Base-by-base conservation (phyloP, 2,113 vertebrate species). In the Tragelaphus scriptus region DNA sequence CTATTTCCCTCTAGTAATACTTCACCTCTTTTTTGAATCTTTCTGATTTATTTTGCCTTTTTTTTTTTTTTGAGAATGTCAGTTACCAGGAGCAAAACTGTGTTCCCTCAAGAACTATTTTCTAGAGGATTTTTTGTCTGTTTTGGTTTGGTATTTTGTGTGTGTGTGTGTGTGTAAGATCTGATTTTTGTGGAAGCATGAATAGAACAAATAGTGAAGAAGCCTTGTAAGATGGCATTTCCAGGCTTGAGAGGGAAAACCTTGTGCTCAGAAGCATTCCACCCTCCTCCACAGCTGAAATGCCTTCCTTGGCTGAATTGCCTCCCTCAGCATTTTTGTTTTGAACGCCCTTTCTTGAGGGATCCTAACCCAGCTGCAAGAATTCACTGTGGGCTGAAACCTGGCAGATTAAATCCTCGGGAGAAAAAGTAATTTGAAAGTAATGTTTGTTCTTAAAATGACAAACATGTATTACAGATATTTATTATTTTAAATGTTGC, bases 341-440 rank as follows among this genome's bases (percentile, higher is more conserved):
- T 51, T 97, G 90, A 96, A 88, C 36, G 58, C 77, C 55, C 85
- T 96, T 91, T 92, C 88, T 96, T 91, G 84, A 32, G 7, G 16
- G 28, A 93, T 98, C 89, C 92, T 91, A 97, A 95, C 17, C 28
- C 97, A 94, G 79, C 95, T 98, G 32, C 81, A 85, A 91, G 88
- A 98, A 97, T 97, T 97, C 94, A 65, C 32, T 0, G 55, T 97
- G 97, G 97, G 98, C 88, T 98, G 97, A 95, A 98, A 90, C 71
- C 97, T 98, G 97, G 93, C 92, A 97, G 93, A 94, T 97, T 88
- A 93, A 11, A 19, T 55, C 88, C 88, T 58, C 40, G 40, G 79
- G 88, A 95, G 59, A 96, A 44, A 91, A 32, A 96, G 63, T 84
- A 65, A 58, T 77, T 96, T 97, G 97, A 95, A 97, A 96, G 95